Base-by-base conservation (phyloP, 2,797 vertebrate genomes). In the Phaenicophaeus curvirostris region DNA sequence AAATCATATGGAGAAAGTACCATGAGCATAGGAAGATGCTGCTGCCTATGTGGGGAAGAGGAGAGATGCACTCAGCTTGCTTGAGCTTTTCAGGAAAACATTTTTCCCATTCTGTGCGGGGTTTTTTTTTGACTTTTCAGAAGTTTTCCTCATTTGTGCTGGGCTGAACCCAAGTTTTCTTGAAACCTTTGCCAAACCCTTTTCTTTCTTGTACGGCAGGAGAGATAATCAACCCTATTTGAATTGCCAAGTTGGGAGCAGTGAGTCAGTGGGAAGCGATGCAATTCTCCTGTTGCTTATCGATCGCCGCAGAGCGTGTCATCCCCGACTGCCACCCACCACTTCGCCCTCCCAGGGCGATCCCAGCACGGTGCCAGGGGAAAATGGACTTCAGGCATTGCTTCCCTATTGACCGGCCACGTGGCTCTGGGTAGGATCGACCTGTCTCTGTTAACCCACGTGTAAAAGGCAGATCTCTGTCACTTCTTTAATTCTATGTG, bases 121-220 rank as follows among this genome's bases (percentile, higher is more conserved):
- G 63, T 85, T 37, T 44, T 44, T 73, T 68, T 85, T 37, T 33
- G 75, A 85, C 88, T 93, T 71, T 28, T 71, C 3, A 67, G 67
- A 95, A 89, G 53, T 93, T 93, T 81, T 39, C 69, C 88, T 85
- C 61, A 7, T 69, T 74, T 30, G 31, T 11, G n/a, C 62, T 85
- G 85, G 82, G 85, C 59, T 37, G 79, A 89, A 87, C 91, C 93
- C 95, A 94, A 91, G 71, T 73, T 89, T 85, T 81, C 66, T 42
- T 5, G 58, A 35, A 17, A 18, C 10, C 58, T 23, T 33, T 81
- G 85, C 88, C 89, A 94, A 80, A 83, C 57, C 2, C 55, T 57
- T 57, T 73, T 54, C 50, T 76, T 50, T 61, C 51, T 48, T 76
- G 76, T 46, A 7, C 53, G 73, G 69, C 72, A 75, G 86, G 85